Conservation (phyloP, 2,113 vertebrate species). For the Anguilla japonica region DNA sequence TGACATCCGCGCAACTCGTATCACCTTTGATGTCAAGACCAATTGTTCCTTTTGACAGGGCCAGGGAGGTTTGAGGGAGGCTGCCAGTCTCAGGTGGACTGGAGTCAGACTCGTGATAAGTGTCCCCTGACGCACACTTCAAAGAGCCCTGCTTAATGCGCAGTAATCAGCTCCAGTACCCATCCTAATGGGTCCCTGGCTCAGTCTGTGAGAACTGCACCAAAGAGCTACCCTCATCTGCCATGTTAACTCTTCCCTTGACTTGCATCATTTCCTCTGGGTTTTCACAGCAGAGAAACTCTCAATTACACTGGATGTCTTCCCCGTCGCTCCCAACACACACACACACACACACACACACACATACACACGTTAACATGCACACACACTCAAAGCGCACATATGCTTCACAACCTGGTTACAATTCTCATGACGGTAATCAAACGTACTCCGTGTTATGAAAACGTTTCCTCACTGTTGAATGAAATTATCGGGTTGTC, state of each 20-base stretch:
- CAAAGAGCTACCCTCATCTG: background rate
- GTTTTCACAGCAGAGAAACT: background rate
- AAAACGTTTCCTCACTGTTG: background rate
- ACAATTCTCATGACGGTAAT: background rate
- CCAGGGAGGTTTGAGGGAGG: background rate
- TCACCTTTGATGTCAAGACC: background rate
- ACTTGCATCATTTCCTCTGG: background rate
- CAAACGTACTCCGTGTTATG: background rate
- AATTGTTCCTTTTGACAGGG: background rate
- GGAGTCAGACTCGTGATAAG: background rate
- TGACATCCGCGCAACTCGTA: background rate
- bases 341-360: background rate
- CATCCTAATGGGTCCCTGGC: background rate
- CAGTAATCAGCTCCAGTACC: background rate
- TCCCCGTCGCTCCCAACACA: background rate
- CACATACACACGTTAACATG: background rate
- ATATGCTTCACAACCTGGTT: background rate
- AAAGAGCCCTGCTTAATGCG: constrained; percentile 12
- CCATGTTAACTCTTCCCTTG: background rate
- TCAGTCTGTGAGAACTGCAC: background rate
- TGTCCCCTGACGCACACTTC: background rate
- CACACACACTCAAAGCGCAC: background rate
- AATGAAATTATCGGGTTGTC: background rate
- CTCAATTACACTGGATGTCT: background rate
- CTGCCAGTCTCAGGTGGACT: background rate